Base-by-base conservation (phyloP, 53 echinoderm and acorn worm species). In the Glandiceps talaboti region DNA sequence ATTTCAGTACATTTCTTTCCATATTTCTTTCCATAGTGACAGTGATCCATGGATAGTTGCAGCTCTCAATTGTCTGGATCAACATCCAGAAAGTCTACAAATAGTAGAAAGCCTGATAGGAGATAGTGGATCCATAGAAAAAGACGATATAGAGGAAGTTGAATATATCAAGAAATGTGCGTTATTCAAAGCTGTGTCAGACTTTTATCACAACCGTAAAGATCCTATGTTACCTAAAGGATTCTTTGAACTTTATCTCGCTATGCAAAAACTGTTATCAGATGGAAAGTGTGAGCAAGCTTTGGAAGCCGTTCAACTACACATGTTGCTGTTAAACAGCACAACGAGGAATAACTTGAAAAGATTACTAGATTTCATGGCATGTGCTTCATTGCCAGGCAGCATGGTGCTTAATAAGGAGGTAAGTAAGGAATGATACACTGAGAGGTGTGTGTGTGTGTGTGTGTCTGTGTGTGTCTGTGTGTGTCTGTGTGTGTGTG, bases 41-140 rank as follows among this genome's bases (percentile, higher is more conserved):
- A 90, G 88, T 75, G 99, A 99, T 79, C 84, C 87, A 6, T 99
- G 93, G 99, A 75, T 99, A 31, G 86, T 84, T 74, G 76, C 93
- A 26, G 99, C 93, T 14, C 76, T 91, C 14, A 83, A 87, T 28
- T 93, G 91, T 77, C 87, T 99, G 12, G 91, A 93, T 27, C 84
- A 87, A 26, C 93, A 99, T 31, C 90, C 91, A 27, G 93, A 94
- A 27, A 88, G 91, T 45, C 64, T 45, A 45, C 6, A 20, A 20
- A 45, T 45, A 6, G 64, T 45, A 12, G 64, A 6, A 6, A 45
- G 64, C 64, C 20, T 45, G 64, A 6, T 45, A 45, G 64, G 20
- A 6, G 64, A 45, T 20, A 45, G 20, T 20, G 64, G 64, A 45
- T 45, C 64, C 6, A 6, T 45, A 20, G 64, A 45, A 45, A 45